Base-by-base conservation (phyloP, 1,140 invertebrate genomes). In the Drosophila nebulosa region DNA sequence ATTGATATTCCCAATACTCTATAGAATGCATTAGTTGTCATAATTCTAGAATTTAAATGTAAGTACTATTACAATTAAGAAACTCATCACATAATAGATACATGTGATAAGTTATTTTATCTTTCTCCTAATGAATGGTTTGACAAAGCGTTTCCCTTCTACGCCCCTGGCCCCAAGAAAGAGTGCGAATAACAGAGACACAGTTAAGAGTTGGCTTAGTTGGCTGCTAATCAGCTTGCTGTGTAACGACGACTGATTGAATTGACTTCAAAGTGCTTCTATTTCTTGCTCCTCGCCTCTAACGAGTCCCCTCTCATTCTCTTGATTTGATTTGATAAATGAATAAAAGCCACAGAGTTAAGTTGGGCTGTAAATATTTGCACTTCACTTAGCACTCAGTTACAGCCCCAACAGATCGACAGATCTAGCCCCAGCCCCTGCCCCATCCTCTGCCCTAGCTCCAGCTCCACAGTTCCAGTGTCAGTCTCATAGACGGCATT, bases 151-250 rank as follows among this genome's bases (percentile, higher is more conserved):
- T 30, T 30, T 30, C 7, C 7, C 10, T 10, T 30, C 39, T 46
- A 46, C 39, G 39, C 39, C 39, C 18, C 14, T 46, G 39, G 0
- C 16, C 16, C 1, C 1, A 39, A 21, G 39, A 21, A 21, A 10
- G 9, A 46, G 12, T 46, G 16, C 3, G 16, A 21, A 18, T 21
- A 46, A 46, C 39, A 14, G 39, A 46, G 39, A 46, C 16, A 42
- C 32, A 22, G 26, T 39, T 50, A 16, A 61, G 12, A 26, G 39
- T 24, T 39, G 21, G 42, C 39, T 46, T 46, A 46, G 39, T 68
- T 69, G 63, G 78, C 78, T 65, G 83, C 81, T 86, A 86, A 86
- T 86, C 83, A 86, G n/a, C n/a, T n/a, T n/a, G n/a, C n/a, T n/a
- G n/a, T n/a, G n/a, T n/a, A n/a, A 78, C 69, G 71, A 42, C 39